Evolutionary conservation across 2,113 vertebrate species (phyloP), one percentile per base, ranked within the genome.

Genomic region (Mastomys natalensis): DNA sequence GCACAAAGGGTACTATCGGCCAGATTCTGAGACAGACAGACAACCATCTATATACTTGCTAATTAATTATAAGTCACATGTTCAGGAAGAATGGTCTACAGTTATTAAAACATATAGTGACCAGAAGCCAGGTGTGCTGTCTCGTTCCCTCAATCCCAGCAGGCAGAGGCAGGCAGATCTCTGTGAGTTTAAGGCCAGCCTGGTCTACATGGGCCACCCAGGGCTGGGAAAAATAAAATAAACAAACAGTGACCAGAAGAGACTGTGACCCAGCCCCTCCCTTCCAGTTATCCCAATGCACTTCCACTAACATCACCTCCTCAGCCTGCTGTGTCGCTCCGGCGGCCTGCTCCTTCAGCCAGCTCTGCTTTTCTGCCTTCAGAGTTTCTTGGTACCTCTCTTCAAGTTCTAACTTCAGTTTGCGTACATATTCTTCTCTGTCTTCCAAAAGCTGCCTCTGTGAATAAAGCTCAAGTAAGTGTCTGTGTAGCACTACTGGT

Each of bases 371-470:
- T 70, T 99, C 98, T 68, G 97, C 94, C 19, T 6, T 74, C 91
- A 99, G 64, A 3, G 98, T 98, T 73, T 93, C 97, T 91, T 94
- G 96, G 92, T 99, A 98, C 64, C 99, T 98, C 89, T 98, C 97
- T 97, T 99, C 98, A 73, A 99, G 98, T 58, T 99, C 98, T n/a
- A 92, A 87, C 92, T 97, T 98, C 70, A 99, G 98, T 89, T 97
- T 98, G 64, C 98, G 98, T 97, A 99, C 93, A 96, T 98, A 96
- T 2, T 87, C 66, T 81, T 98, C 97, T 77, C 94, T 98, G 97
- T 99, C 98, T 96, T 98, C 97, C 90, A 98, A 93, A 24, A 98
- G 96, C 91, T 98, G 95, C 85, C 94, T 98, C 95, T 98, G 98
- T 99, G 95, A 94, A 76, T 3, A 48, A 94, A 98, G 96, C 88